Base-by-base conservation (phyloP, 1,140 invertebrate species). In the Sitophilus oryzae region DNA sequence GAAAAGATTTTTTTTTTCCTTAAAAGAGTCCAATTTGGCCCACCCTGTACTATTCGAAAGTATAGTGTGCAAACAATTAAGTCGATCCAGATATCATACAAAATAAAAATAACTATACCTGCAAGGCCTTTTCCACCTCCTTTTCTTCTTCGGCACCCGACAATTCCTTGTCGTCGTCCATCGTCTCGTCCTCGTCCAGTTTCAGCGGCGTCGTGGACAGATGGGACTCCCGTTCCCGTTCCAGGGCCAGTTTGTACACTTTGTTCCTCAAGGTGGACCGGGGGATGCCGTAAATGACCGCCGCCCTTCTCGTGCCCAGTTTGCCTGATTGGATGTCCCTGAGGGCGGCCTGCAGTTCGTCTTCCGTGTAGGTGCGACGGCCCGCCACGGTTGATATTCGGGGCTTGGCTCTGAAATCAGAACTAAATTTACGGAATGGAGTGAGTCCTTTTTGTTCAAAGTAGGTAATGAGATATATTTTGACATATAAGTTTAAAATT, bases 211-310 rank as follows among this genome's bases (percentile, higher is more conserved):
- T 67, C 73, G 66, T 62, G 73, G 72, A 69, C 53, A 74, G 74
- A 68, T 78, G 76, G 62, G 72, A 79, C 60, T 82, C 77, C 48
- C 82, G 75, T 67, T 84, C 81, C 49, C 77, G 73, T 66, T 84
- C 86, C 73, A 84, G 76, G 25, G 87, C 85, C 65, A 91, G 75
- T 71, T 93, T 94, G 77, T 90, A 94, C 64, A 89, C 84, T 77
- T 97, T 97, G 76, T 96, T 96, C 36, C 93, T 80, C 4, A 98
- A 79, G 2, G 93, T 96, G 47, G 93, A 96, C 47, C 94, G 79
- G 3, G 94, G 94, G 69, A 97, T 95, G 52, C 93, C 92, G 72
- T 97, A 97, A 56, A 96, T 86, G 21, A 91, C 91, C 25, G 94
- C 90, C 0, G 93, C 93, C 54, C 94, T 79, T 23, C 93, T 75